These are phyloP conservation scores for Coracias cyanogaster DNA, from an alignment of 2,797 vertebrate species.

Conservation along the genomic window DNA sequence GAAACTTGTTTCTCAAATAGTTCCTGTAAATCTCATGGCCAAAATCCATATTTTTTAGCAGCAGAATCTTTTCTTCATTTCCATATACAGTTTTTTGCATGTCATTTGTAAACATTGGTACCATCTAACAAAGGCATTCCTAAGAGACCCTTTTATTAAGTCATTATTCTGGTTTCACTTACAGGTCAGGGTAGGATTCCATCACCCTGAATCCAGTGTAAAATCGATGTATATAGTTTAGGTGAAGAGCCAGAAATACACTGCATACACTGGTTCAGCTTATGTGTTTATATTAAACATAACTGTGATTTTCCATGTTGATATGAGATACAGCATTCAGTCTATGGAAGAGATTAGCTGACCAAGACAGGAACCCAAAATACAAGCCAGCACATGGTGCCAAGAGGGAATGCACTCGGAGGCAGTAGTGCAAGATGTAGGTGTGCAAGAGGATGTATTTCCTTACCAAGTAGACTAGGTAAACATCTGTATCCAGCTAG, in stretches of 20 bases:
- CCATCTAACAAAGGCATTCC: neutral
- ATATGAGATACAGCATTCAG: neutral
- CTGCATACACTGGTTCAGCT: neutral
- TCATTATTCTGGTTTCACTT: neutral
- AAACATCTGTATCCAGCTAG: neutral
- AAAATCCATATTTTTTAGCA: neutral
- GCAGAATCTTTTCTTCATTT: neutral
- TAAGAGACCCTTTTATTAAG: neutral
- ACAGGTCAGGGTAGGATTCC: neutral
- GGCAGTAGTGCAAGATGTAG: neutral
- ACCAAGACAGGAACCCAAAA: neutral
- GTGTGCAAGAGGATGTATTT: neutral
- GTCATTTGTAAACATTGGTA: neutral
- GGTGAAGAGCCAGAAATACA: neutral
- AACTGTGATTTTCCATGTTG: neutral
- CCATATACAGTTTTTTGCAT: neutral
- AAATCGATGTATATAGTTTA: neutral
- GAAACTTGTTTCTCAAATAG: neutral
- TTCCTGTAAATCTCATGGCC: neutral
- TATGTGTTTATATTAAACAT: neutral
- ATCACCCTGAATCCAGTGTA: neutral
- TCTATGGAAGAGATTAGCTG: neutral
- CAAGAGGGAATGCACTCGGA: accelerated
- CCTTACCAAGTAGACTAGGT: neutral
- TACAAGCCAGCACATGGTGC: neutral